Evolutionary conservation across 2,888 invertebrate genomes (phyloP).

Genomic region (Hypselothyrea guttata): DNA sequence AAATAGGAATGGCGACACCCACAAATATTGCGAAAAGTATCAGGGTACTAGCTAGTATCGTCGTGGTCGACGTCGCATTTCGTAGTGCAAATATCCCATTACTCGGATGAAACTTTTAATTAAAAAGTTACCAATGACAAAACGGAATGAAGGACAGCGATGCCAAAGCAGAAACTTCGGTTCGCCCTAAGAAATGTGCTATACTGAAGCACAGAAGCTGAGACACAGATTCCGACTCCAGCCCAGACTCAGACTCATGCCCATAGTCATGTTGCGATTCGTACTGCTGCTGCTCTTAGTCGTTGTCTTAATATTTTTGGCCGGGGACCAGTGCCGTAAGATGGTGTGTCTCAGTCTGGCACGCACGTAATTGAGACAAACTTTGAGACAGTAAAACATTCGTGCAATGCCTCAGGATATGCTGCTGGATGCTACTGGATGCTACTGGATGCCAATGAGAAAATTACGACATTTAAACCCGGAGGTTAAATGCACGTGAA

Average conservation of each 20-base stretch:
- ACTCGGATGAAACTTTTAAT: slow-evolving; percentile 78
- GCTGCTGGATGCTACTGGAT: background rate
- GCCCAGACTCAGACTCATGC: slow-evolving; percentile 10
- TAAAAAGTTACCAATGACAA: slow-evolving; percentile 77
- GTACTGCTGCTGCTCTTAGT: slow-evolving; percentile 4
- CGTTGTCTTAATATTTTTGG: slow-evolving; percentile 61
- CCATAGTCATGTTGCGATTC: slow-evolving; percentile 2
- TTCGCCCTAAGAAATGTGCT: slow-evolving; percentile 44
- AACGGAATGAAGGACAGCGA: slow-evolving; percentile 30
- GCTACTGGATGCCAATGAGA: slow-evolving; percentile 61
- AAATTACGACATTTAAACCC: slow-evolving; percentile 75
- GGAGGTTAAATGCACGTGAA: slow-evolving; percentile 74
- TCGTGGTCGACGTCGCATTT: slow-evolving; percentile 67
- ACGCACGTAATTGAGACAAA: slow-evolving; percentile 76
- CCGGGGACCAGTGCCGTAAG: slow-evolving; percentile 29
- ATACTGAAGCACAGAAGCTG: too few species aligned
- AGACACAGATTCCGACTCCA: too few species aligned
- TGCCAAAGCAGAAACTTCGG: slow-evolving; percentile 30
- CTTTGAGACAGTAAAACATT: slow-evolving; percentile 71
- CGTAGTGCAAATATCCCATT: slow-evolving; percentile 75
- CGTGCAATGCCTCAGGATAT: slow-evolving; percentile 50
- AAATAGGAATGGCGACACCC: slow-evolving; percentile 39
- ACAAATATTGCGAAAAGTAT: slow-evolving; percentile 68
- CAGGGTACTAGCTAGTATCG: slow-evolving; percentile 33
- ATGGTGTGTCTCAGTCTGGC: slow-evolving; percentile 54